These are phyloP conservation scores for Micromys minutus DNA, from an alignment of 2,113 vertebrate species.

Conservation along the genomic window DNA sequence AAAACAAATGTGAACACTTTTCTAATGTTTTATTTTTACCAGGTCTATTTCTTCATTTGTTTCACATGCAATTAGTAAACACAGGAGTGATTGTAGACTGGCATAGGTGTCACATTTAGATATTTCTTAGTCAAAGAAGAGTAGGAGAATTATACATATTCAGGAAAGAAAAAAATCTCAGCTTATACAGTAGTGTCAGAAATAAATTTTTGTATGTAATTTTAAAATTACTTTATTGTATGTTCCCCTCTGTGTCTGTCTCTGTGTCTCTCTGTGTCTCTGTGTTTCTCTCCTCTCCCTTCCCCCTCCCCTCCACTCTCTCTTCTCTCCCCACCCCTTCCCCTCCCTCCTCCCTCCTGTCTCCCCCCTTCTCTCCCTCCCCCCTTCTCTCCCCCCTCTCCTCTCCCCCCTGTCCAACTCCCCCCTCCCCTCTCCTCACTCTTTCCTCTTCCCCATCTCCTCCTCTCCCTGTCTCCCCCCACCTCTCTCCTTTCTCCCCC, in stretches of 20 bases:
- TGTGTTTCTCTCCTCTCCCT: too few species aligned
- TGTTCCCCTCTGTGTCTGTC: fast-evolving
- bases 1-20: background rate
- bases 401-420: too few species aligned
- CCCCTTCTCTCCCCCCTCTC: too few species aligned
- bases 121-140: background rate
- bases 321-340: too few species aligned
- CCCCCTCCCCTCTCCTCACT: too few species aligned
- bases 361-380: too few species aligned
- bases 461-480: too few species aligned
- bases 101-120: background rate
- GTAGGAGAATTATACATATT: background rate
- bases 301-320: too few species aligned
- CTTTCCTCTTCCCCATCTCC: too few species aligned
- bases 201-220: background rate
- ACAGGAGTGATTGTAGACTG: background rate
- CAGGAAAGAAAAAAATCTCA: background rate
- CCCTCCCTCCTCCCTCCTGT: too few species aligned
- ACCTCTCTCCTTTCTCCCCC: too few species aligned
- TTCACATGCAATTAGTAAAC: background rate
- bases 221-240: background rate
- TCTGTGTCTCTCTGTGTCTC: background rate
- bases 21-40: background rate
- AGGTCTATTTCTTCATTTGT: background rate
- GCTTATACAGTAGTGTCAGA: background rate